phyloP scores from a whole-genome alignment of 2,888 invertebrate species.

The Cheiracanthium punctorium region DNA sequence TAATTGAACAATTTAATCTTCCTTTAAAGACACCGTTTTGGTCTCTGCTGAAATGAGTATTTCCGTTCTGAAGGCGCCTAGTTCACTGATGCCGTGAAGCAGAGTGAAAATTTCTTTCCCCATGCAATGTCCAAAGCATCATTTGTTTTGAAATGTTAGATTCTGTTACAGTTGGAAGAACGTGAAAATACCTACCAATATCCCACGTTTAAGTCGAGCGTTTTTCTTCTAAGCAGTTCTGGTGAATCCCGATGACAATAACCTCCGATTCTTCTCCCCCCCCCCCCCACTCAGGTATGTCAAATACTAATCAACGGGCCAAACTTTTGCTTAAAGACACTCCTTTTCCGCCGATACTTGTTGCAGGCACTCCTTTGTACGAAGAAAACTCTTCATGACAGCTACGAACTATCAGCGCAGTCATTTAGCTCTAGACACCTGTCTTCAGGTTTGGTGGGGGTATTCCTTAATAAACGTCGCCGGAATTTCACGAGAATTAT shows the following conservation, averaged over 20 bases:
- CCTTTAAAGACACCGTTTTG: no score
- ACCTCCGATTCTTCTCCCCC: background rate
- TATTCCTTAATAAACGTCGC: background rate
- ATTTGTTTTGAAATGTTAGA: no score
- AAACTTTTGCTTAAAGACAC: background rate
- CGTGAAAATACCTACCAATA: no score
- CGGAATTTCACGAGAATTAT: background rate
- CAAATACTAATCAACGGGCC: background rate
- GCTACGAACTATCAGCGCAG: background rate
- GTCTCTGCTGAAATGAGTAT: no score
- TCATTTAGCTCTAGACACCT: background rate
- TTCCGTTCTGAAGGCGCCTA: no score
- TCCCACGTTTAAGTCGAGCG: no score
- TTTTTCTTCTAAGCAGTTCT: no score
- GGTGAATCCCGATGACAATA: background rate
- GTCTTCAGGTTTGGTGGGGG: background rate
- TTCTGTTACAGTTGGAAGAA: no score
- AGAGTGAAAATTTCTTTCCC: no score
- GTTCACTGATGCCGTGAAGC: no score
- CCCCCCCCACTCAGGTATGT: background rate
- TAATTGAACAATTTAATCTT: no score
- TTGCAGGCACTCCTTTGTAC: background rate
- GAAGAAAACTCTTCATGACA: background rate
- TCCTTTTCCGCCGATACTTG: background rate
- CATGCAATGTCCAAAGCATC: no score